phyloP scores from a whole-genome alignment of 2,113 vertebrate species.

The Brachyhypopomus occidentalis region DNA sequence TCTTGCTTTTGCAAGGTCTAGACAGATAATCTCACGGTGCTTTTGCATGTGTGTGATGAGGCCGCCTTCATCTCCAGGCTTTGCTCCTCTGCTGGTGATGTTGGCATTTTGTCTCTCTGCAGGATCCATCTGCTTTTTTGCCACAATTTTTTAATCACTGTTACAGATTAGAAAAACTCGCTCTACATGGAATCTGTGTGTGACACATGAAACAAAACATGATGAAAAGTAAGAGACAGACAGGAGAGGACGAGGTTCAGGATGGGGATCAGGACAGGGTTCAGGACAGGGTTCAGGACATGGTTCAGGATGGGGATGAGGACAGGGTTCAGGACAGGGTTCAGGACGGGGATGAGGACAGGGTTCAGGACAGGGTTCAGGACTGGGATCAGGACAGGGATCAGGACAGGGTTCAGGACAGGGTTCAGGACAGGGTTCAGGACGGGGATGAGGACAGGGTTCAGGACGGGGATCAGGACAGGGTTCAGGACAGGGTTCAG shows the following conservation, averaged over 20 bases:
- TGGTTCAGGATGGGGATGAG: neutral
- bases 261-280: neutral
- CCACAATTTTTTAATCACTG: constrained; percentile 26
- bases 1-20: neutral
- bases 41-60: neutral
- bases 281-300: neutral
- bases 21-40: neutral
- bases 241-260: constrained; percentile 9
- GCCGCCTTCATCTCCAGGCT: neutral
- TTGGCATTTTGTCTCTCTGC: constrained; percentile 12
- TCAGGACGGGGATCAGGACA: too few relatives aligned
- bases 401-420: too few relatives aligned
- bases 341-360: too few relatives aligned
- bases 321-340: neutral
- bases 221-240: constrained; percentile 17
- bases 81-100: neutral
- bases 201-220: neutral
- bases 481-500: too few relatives aligned
- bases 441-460: too few relatives aligned
- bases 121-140: constrained; percentile 16
- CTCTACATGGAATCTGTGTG: neutral
- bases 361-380: too few relatives aligned
- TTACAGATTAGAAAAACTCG: constrained; percentile 30
- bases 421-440: too few relatives aligned
- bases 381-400: too few relatives aligned